Evolutionary conservation across 2,888 invertebrate species (phyloP), one percentile per base, ranked within the genome.

Genomic region (Stenotaenia linearis): DNA sequence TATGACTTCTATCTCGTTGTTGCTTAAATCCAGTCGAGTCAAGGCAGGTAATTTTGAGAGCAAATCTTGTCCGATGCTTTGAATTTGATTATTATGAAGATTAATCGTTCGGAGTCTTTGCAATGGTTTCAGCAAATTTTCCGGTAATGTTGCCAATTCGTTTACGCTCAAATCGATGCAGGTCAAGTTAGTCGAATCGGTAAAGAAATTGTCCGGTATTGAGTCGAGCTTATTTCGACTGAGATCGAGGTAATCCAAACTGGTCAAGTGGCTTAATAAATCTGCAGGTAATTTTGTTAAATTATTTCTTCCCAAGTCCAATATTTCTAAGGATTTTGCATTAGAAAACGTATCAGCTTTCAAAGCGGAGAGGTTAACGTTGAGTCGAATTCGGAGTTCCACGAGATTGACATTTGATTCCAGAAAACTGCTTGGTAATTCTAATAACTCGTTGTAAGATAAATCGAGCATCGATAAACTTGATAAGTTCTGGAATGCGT

Each of bases 251-350:
- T 28, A 32, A 10, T 18, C 0, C 18, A 78, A 18, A 7, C 28
- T 61, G 10, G 25, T 9, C 21, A 61, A 23, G 21, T 28, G 12
- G 15, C n/a, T 32, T 7, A 78, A 28, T 10, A 78, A n/a, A 10
- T 28, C 18, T 7, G 25, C 15, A 2, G 78, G 61, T 30, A 78
- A 32, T 12, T n/a, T 37, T 32, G 61, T n/a, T 6, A 78, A 5
- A 18, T 78, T 78, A 23, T 78, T 78, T 23, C 56, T 28, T 15
- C 37, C 61, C 9, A 78, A 28, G 9, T 78, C 61, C 18, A 78
- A 61, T 25, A 28, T 18, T 18, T 28, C 12, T 7, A 78, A n/a
- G 4, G 15, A 15, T 21, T 32, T 7, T 6, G 61, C 18, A 9
- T 30, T 15, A 7, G 28, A 18, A 10, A 78, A 28, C n/a, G 61